Percentiles rank a stretch among this genome's conserved stretches.
phyloP scores from a whole-genome alignment of 1,140 invertebrate species.

The Bathynomus jamesi region DNA sequence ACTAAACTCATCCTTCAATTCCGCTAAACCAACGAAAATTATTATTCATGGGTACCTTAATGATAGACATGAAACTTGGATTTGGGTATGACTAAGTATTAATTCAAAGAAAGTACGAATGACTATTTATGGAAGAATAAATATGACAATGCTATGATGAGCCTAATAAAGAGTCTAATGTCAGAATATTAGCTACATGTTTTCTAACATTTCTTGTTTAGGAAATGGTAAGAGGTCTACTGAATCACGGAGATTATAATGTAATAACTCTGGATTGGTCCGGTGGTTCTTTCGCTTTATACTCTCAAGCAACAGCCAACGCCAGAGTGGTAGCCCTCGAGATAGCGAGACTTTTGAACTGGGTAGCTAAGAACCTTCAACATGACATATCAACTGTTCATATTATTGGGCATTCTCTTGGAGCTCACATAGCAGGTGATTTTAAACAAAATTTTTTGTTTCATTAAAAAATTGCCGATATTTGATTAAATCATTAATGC shows the following conservation, averaged over 20 bases:
- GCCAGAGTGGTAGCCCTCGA: conserved; percentile 70
- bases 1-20: conserved; percentile 15
- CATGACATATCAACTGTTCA: conserved; percentile 63
- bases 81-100: conserved; percentile 9
- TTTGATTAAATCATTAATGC: too few relatives aligned
- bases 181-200: not conserved
- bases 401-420: conserved; percentile 74
- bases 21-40: conserved; percentile 18
- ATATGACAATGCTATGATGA: not conserved
- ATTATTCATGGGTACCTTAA: conserved; percentile 30
- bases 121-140: not conserved
- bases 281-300: conserved; percentile 42
- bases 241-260: conserved; percentile 69
- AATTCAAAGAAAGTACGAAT: too few relatives aligned
- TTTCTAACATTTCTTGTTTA: too few relatives aligned
- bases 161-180: not conserved
- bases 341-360: conserved; percentile 66
- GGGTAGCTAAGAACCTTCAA: conserved; percentile 48
- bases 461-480: not conserved
- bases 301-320: conserved; percentile 43
- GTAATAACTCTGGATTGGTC: conserved; percentile 79
- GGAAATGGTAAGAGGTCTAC: conserved; percentile 34
- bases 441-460: not conserved
- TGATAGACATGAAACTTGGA: conserved; percentile 18
- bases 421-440: conserved; percentile 68